A percentile compares a stretch with the other conserved stretches of the same genome.
phyloP scores from a whole-genome alignment of 1,140 invertebrate species.

The Drosophila malerkotliana region DNA sequence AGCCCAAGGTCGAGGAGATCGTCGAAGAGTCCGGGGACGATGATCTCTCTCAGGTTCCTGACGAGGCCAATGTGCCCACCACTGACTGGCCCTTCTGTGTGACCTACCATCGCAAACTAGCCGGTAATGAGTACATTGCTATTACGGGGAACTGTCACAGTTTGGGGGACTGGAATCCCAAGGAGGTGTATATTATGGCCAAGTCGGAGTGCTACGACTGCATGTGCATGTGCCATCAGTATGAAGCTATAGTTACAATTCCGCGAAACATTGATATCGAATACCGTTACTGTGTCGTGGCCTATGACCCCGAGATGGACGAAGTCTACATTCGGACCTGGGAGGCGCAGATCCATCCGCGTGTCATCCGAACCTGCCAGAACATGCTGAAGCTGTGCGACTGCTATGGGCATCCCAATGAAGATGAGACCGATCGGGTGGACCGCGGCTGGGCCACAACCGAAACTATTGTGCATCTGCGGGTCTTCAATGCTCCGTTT shows the following conservation, averaged over 20 bases:
- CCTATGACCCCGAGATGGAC: constrained; percentile 84
- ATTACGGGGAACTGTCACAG: constrained; percentile 83
- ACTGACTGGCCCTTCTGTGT: constrained; percentile 66
- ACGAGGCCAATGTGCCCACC: constrained; percentile 2
- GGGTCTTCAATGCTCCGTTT: constrained; percentile 91
- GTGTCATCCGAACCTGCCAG: constrained; percentile 84
- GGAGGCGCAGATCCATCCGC: constrained; percentile 91
- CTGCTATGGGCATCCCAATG: constrained; percentile 88
- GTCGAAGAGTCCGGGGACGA: not conserved
- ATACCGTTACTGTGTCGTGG: constrained; percentile 92
- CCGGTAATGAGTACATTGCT: constrained; percentile 83
- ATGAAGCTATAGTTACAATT: constrained; percentile 85
- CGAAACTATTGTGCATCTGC: constrained; percentile 93
- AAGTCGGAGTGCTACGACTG: constrained; percentile 49
- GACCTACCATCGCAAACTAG: not conserved
- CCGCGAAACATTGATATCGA: constrained; percentile 88
- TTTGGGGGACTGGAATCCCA: constrained; percentile 84
- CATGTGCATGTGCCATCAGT: constrained; percentile 62
- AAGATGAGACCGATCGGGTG: constrained; percentile 84
- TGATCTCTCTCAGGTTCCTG: not conserved
- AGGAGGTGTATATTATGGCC: constrained; percentile 83
- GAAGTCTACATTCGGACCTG: constrained; percentile 90
- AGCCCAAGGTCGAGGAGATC: not conserved
- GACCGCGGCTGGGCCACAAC: constrained; percentile 94
- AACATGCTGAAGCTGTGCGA: constrained; percentile 83